phyloP scores from a whole-genome alignment of 2,797 vertebrate genomes.

The Acrocephalus scirpaceus region DNA sequence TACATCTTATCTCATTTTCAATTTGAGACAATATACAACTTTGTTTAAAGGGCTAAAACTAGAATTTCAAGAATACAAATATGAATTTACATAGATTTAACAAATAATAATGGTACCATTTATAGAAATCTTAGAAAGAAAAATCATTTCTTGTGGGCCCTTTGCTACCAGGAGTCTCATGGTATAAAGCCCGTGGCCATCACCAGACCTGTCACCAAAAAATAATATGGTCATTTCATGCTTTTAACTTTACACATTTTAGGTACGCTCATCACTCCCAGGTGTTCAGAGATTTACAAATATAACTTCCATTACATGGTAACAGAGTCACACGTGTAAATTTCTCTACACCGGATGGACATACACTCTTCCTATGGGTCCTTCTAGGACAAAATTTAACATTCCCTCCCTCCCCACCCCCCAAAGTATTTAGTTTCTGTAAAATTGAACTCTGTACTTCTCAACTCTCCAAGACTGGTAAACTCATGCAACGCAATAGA shows the following conservation, averaged over 20 bases:
- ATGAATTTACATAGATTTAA: slow-evolving; percentile 77
- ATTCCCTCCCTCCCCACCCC: neutral
- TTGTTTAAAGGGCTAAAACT: slow-evolving; percentile 76
- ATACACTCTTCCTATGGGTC: slow-evolving; percentile 69
- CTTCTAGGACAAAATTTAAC: slow-evolving; percentile 73
- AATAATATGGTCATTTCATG: slow-evolving; percentile 66
- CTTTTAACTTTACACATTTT: slow-evolving; percentile 76
- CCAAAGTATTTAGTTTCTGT: slow-evolving; percentile 60
- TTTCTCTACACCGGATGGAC: slow-evolving; percentile 56
- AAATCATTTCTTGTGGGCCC: slow-evolving; percentile 66
- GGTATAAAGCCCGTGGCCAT: slow-evolving; percentile 69
- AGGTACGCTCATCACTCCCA: slow-evolving; percentile 57
- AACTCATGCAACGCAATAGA: slow-evolving; percentile 70
- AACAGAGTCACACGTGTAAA: slow-evolving; percentile 67
- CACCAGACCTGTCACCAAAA: slow-evolving; percentile 67
- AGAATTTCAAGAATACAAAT: slow-evolving; percentile 74
- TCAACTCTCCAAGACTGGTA: slow-evolving; percentile 70
- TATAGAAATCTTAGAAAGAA: slow-evolving; percentile 73
- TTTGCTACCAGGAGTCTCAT: slow-evolving; percentile 69
- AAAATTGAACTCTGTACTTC: slow-evolving; percentile 64
- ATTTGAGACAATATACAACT: slow-evolving; percentile 75
- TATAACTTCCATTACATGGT: slow-evolving; percentile 75
- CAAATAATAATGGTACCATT: slow-evolving; percentile 75
- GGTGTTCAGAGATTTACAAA: slow-evolving; percentile 72
- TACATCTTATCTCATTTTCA: slow-evolving; percentile 71